These are phyloP conservation scores for Solenopsis fugax DNA, from an alignment of 1,140 invertebrate species.

Conservation along the genomic window DNA sequence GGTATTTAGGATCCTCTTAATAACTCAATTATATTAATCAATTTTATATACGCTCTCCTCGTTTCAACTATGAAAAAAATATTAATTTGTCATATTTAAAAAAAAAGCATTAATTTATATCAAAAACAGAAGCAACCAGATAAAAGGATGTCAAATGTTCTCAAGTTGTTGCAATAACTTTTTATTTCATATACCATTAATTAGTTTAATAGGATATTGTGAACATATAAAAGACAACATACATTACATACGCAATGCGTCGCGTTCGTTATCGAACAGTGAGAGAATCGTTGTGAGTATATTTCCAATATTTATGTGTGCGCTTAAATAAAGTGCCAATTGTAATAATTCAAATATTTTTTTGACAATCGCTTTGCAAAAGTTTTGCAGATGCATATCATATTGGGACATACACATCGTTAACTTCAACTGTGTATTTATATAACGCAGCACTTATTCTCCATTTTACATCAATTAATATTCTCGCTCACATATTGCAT, in stretches of 20 bases:
- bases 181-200: conserved; percentile 38
- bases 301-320: conserved; percentile 1
- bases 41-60: conserved; percentile 4
- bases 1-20: no score
- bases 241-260: conserved; percentile 23
- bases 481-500: neutral
- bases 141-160: conserved; percentile 3
- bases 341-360: conserved; percentile 8
- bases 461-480: conserved; percentile 12
- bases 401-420: neutral
- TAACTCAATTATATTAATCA: neutral
- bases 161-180: conserved; percentile 8
- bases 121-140: neutral
- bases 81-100: neutral
- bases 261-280: conserved; percentile 24
- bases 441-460: neutral
- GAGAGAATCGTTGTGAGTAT: conserved; percentile 4
- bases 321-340: conserved; percentile 14
- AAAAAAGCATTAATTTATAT: neutral
- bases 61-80: neutral
- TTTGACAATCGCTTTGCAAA: conserved; percentile 5
- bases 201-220: conserved; percentile 17
- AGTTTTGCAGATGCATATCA: neutral
- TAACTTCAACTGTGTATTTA: neutral
- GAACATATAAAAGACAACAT: conserved; percentile 42